Evolutionary conservation across 2,113 vertebrate genomes (phyloP).

Genomic region (Atractosteus spatula): DNA sequence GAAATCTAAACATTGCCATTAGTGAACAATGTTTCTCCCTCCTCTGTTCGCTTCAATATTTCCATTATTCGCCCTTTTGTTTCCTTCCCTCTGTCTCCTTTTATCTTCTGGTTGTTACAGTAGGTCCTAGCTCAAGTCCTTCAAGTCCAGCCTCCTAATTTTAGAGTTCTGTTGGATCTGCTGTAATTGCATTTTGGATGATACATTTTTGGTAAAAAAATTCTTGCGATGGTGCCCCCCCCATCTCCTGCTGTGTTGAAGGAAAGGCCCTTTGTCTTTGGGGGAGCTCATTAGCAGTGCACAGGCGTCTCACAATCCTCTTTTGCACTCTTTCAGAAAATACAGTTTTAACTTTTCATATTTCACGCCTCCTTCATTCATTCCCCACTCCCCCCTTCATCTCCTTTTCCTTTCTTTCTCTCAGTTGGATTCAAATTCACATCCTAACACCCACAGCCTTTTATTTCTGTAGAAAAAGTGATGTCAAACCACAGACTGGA

Average conservation of each 20-base stretch:
- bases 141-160: slow-evolving; percentile 33
- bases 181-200: slow-evolving; percentile 54
- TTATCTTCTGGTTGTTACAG: slow-evolving; percentile 30
- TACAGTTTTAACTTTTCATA: slow-evolving; percentile 63
- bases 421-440: background rate
- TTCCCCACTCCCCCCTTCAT: slow-evolving; percentile 24
- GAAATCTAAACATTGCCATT: too few species aligned
- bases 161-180: slow-evolving; percentile 27
- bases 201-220: slow-evolving; percentile 20
- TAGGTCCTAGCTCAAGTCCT: too few species aligned
- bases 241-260: slow-evolving; percentile 30
- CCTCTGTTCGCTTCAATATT: background rate
- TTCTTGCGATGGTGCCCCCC: slow-evolving; percentile 21
- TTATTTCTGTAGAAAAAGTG: too few species aligned
- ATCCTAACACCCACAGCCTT: too few species aligned
- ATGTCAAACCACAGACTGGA: too few species aligned
- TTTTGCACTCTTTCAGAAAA: slow-evolving; percentile 51
- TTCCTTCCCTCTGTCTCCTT: slow-evolving; percentile 38
- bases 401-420: slow-evolving; percentile 17
- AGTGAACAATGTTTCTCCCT: too few species aligned
- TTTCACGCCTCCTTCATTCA: slow-evolving; percentile 52
- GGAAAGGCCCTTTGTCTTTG: slow-evolving; percentile 48
- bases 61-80: background rate
- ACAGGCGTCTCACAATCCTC: slow-evolving; percentile 42
- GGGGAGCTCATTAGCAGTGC: slow-evolving; percentile 48